Evolutionary conservation across 2,113 vertebrate species (phyloP).

Genomic region (Corythornis madagascariensis): DNA sequence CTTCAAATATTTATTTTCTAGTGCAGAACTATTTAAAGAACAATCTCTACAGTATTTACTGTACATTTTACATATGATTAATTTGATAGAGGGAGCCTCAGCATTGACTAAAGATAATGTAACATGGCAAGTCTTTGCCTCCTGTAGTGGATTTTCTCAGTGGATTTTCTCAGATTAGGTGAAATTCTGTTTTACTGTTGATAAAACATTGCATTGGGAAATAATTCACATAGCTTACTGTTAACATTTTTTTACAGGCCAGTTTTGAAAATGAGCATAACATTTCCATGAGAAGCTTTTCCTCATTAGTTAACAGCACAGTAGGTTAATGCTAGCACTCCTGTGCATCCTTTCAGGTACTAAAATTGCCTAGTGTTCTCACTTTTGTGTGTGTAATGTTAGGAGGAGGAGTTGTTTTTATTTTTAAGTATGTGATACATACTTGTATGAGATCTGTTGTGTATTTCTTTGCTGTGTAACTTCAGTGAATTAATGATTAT

Average conservation of each 20-base stretch:
- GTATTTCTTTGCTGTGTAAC: background rate
- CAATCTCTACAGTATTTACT: background rate
- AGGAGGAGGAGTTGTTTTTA: background rate
- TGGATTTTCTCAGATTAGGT: background rate
- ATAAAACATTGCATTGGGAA: background rate
- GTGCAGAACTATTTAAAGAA: background rate
- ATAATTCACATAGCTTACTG: background rate
- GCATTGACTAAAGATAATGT: background rate
- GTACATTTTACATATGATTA: background rate
- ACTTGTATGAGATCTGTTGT: background rate
- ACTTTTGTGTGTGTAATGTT: background rate
- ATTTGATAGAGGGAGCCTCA: background rate
- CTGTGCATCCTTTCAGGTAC: background rate
- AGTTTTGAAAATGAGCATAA: background rate
- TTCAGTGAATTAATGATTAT: background rate
- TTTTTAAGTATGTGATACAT: background rate
- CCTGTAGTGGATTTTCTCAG: background rate
- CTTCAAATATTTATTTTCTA: background rate
- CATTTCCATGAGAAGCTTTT: background rate
- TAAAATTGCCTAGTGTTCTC: background rate
- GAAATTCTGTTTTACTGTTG: background rate
- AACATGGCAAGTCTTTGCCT: background rate
- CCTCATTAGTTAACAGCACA: background rate
- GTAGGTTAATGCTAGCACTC: background rate
- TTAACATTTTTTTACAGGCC: background rate